Evolutionary conservation across 2,797 vertebrate species (phyloP).

Genomic region (Melanotaenia trifasciata): DNA sequence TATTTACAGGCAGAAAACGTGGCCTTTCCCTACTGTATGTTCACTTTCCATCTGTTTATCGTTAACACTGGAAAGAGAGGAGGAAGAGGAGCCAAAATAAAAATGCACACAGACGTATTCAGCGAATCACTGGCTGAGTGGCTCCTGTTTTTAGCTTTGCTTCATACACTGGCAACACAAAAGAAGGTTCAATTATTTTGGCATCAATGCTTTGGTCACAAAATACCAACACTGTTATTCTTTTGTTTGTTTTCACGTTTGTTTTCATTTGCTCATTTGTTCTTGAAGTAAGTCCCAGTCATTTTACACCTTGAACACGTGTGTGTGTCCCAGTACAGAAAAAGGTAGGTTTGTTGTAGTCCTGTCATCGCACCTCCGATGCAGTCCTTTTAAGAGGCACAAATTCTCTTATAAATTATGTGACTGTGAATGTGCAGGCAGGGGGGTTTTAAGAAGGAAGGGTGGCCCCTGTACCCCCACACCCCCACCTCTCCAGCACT

Average conservation of each 20-base stretch:
- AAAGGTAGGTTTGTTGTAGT: slow-evolving; percentile 99
- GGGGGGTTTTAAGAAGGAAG: slow-evolving; percentile 57
- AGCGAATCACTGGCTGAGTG: slow-evolving; percentile 71
- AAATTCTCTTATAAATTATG: slow-evolving; percentile 90
- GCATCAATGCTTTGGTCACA: slow-evolving; percentile 99
- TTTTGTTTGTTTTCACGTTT: slow-evolving; percentile 85
- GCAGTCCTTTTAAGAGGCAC: slow-evolving; percentile 91
- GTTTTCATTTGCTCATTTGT: slow-evolving; percentile 77
- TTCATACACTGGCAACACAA: slow-evolving; percentile 79
- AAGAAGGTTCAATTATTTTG: slow-evolving; percentile 94
- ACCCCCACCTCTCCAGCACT: slow-evolving; percentile 54
- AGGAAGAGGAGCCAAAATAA: slow-evolving; percentile 72
- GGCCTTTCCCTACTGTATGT: slow-evolving; percentile 69
- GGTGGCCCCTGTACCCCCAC: slow-evolving; percentile 66
- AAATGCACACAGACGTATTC: slow-evolving; percentile 68
- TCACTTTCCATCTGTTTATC: slow-evolving; percentile 71
- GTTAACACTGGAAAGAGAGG: slow-evolving; percentile 66
- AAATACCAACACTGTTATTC: slow-evolving; percentile 91
- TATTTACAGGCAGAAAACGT: slow-evolving; percentile 77
- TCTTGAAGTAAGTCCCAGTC: slow-evolving; percentile 80
- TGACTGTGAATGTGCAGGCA: slow-evolving; percentile 89
- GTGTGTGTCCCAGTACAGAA: slow-evolving; percentile 90
- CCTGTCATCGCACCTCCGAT: slow-evolving; percentile 94
- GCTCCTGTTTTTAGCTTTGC: slow-evolving; percentile 70
- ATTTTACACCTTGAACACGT: slow-evolving; percentile 74